Evolutionary conservation across 2,113 vertebrate species (phyloP).

Genomic region (Phrynosoma blainvillii): DNA sequence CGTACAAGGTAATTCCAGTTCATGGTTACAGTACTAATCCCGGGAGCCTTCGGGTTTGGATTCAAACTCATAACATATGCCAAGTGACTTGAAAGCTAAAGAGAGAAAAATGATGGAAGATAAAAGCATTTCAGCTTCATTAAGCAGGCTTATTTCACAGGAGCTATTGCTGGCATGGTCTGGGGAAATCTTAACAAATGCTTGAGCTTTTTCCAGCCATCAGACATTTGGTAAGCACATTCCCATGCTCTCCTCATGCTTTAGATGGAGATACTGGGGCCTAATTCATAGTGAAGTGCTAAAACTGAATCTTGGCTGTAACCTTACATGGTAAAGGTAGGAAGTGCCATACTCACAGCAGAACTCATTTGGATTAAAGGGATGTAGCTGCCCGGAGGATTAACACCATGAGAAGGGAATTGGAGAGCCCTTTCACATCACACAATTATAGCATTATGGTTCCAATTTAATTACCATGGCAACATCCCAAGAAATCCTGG

Average conservation of each 20-base stretch:
- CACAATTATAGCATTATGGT: too few relatives aligned
- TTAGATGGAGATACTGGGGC: background rate
- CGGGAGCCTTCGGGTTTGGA: conserved; percentile 23
- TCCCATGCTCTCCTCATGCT: background rate
- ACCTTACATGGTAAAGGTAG: background rate
- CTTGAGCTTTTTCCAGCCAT: background rate
- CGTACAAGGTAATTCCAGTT: conserved; percentile 22
- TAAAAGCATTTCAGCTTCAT: conserved; percentile 31
- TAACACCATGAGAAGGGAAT: background rate
- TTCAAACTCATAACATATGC: conserved; percentile 24
- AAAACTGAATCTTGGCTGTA: background rate
- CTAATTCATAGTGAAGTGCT: too few relatives aligned
- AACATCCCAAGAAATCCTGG: too few relatives aligned
- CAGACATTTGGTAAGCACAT: background rate
- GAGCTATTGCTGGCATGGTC: background rate
- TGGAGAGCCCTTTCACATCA: too few relatives aligned
- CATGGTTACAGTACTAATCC: conserved; percentile 9
- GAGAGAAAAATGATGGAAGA: conserved; percentile 23
- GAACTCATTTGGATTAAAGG: background rate
- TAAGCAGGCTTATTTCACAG: conserved; percentile 28
- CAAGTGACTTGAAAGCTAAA: conserved; percentile 30
- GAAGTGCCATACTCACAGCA: too few relatives aligned
- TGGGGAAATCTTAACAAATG: conserved; percentile 21
- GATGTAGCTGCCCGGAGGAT: background rate
- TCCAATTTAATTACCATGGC: too few relatives aligned